Evolutionary conservation across 2,113 vertebrate species (phyloP).

Genomic region (Silurus meridionalis): DNA sequence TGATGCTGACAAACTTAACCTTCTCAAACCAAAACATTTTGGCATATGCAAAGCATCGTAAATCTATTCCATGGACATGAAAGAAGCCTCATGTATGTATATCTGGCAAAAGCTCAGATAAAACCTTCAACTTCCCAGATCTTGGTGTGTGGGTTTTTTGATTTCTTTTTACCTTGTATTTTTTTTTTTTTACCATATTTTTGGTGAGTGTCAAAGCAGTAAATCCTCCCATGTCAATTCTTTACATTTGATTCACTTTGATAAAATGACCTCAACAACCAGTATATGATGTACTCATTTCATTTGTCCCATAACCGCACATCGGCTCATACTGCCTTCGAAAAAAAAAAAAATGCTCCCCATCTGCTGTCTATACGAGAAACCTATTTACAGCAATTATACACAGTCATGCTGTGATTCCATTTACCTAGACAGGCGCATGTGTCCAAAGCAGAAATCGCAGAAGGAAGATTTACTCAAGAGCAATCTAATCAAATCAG

Average conservation of each 20-base stretch:
- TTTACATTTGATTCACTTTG: neutral
- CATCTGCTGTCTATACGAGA: slow-evolving; percentile 23
- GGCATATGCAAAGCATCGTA: neutral
- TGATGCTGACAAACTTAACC: neutral
- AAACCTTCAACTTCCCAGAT: neutral
- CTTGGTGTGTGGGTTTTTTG: neutral
- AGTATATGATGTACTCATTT: neutral
- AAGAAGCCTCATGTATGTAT: neutral
- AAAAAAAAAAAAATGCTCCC: slow-evolving; percentile 17
- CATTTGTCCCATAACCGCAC: neutral
- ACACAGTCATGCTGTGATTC: slow-evolving; percentile 27
- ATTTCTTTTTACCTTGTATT: neutral
- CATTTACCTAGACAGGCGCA: slow-evolving; percentile 46
- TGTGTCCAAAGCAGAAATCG: slow-evolving; percentile 48
- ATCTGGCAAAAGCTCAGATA: neutral
- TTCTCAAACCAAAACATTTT: neutral
- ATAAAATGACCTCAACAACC: neutral
- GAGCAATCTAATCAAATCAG: slow-evolving; percentile 60
- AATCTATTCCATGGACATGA: neutral
- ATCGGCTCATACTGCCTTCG: neutral
- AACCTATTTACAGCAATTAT: slow-evolving; percentile 36
- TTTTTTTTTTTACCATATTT: neutral
- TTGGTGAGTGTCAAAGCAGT: neutral
- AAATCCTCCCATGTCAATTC: slow-evolving; percentile 12
- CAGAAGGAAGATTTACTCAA: slow-evolving; percentile 58